A percentile compares a stretch with the other conserved stretches of the same genome.
Conservation (phyloP, 2,113 vertebrate species). For the Girardinichthys multiradiatus region DNA sequence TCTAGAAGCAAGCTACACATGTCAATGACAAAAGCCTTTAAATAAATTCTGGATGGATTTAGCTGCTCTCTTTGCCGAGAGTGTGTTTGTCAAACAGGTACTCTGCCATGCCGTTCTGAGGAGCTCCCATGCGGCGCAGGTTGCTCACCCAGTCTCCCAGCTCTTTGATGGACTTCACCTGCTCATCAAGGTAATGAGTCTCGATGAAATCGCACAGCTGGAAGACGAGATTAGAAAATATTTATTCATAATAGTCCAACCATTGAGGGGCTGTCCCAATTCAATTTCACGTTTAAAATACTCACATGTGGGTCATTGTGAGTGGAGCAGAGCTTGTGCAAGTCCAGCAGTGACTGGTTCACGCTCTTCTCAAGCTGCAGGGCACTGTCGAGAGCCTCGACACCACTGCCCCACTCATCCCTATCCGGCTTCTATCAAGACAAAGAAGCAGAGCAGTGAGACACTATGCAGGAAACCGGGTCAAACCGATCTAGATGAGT, state of each 20-base stretch:
- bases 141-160: conserved; percentile 93
- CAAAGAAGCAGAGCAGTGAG: conserved; percentile 7
- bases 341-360: conserved; percentile 90
- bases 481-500: not conserved
- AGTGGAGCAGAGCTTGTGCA: conserved; percentile 91
- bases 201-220: conserved; percentile 97
- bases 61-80: conserved; percentile 83
- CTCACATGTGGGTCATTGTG: conserved; percentile 95
- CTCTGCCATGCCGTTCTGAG: conserved; percentile 90
- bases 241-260: not conserved
- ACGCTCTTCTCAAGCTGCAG: conserved; percentile 88
- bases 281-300: conserved; percentile 24
- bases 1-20: conserved; percentile 37
- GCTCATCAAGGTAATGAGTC: conserved; percentile 95
- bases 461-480: not conserved
- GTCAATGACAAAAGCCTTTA: conserved; percentile 21
- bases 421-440: conserved; percentile 85
- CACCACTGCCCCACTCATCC: conserved; percentile 93
- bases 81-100: conserved; percentile 99
- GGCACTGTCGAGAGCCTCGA: conserved; percentile 92
- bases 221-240: not conserved
- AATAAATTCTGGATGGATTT: conserved; percentile 42
- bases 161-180: conserved; percentile 96
- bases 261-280: not conserved
- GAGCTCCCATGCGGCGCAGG: conserved; percentile 93